A percentile compares a stretch with the other conserved stretches of the same genome.
Conservation (phyloP, 2,113 vertebrate genomes). For the Rattus norvegicus region GRCr8 NC_086022.1:136923001-136923500, state of each 20-base stretch:
- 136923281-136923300: constrained; percentile 34
- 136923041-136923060: not conserved
- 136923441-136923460: not conserved
- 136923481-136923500: constrained; percentile 69
- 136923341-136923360: constrained; percentile 74
- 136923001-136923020: not conserved
- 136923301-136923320: constrained; percentile 55
- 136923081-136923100: not conserved
- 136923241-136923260: constrained; percentile 7
- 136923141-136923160: not conserved
- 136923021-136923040: not conserved
- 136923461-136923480: constrained; percentile 39
- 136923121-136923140: not conserved
- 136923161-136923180: not conserved
- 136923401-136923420: constrained; percentile 70
- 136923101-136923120: not conserved
- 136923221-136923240: constrained; percentile 25
- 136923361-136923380: constrained; percentile 74
- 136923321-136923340: constrained; percentile 65
- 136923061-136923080: not conserved
- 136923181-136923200: not conserved
- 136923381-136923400: constrained; percentile 75
- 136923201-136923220: not conserved
- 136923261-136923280: constrained; percentile 42
- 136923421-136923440: not conserved